Evolutionary conservation across 2,888 invertebrate species (phyloP).

Genomic region (Penaeus monodon): DNA sequence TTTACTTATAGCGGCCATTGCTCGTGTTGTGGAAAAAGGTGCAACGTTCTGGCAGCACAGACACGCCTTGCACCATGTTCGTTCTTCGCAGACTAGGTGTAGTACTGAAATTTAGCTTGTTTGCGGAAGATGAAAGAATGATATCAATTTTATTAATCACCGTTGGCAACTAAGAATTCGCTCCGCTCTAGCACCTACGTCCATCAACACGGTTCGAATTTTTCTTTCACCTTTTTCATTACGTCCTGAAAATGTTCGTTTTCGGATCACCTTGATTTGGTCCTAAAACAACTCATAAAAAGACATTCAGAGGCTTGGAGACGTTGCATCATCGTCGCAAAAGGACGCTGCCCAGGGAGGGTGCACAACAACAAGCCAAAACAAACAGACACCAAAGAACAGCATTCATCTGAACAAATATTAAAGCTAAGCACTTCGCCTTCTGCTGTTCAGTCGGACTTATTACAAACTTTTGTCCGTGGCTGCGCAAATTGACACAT

Average conservation of each 20-base stretch:
- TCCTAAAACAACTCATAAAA: background rate
- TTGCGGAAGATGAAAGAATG: background rate
- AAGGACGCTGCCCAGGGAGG: background rate
- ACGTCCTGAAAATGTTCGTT: conserved; percentile 10
- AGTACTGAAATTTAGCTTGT: too few species aligned
- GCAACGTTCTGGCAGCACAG: background rate
- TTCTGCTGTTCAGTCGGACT: conserved; percentile 23
- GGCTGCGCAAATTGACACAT: conserved; percentile 31
- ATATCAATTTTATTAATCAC: background rate
- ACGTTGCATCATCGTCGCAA: background rate
- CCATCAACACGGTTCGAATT: conserved; percentile 28
- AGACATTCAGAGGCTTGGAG: background rate
- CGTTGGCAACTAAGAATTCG: conserved; percentile 6
- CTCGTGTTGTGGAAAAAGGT: background rate
- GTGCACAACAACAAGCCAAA: background rate
- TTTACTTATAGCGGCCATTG: conserved; percentile 13
- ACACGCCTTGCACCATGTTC: too few species aligned
- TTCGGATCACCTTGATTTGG: background rate
- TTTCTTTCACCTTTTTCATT: conserved; percentile 25
- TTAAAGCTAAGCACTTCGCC: background rate
- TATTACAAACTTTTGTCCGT: conserved; percentile 40
- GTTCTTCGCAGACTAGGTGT: too few species aligned
- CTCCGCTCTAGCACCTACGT: conserved; percentile 34
- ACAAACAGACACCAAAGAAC: background rate
- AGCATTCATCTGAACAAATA: conserved; percentile 12